Conservation (phyloP, 2,888 invertebrate genomes). For the Drosophila pegasa region DNA sequence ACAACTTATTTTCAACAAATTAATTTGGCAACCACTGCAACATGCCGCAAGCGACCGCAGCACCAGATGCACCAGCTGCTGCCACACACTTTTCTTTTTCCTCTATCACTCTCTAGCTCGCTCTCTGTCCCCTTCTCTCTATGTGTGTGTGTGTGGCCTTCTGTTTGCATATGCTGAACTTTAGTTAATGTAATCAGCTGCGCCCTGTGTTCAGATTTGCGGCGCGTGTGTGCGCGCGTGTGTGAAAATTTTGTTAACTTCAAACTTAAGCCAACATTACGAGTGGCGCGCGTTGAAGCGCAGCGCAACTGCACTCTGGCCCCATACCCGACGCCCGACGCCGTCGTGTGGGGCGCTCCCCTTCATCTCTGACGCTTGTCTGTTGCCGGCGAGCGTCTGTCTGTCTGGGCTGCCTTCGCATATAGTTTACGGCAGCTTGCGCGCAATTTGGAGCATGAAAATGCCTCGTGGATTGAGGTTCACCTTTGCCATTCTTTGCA, state of each 20-base stretch:
- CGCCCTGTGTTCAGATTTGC: conserved; percentile 56
- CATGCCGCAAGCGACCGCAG: conserved; percentile 37
- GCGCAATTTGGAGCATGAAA: conserved; percentile 57
- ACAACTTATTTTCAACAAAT: conserved; percentile 82
- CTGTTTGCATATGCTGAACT: conserved; percentile 69
- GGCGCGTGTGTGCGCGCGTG: conserved; percentile 33
- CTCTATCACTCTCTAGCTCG: background rate
- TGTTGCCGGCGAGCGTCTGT: conserved; percentile 2
- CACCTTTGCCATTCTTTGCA: conserved; percentile 41
- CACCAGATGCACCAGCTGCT: conserved; percentile 9
- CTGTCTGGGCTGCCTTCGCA: conserved; percentile 23
- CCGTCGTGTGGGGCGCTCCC: too few relatives aligned
- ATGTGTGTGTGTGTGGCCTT: conserved; percentile 8
- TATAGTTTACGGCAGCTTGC: conserved; percentile 42
- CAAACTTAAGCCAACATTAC: conserved; percentile 74
- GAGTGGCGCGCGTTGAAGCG: conserved; percentile 54
- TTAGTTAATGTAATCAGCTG: conserved; percentile 83
- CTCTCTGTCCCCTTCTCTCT: background rate
- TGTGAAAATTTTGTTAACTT: conserved; percentile 76
- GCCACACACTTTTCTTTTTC: conserved; percentile 15
- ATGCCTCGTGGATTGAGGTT: conserved; percentile 36
- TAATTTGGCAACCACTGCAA: conserved; percentile 71
- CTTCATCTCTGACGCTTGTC: conserved; percentile 9
- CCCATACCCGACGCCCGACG: too few relatives aligned
- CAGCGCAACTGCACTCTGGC: conserved; percentile 20